Conservation (phyloP, 2,797 vertebrate species). For the Phylloscopus collybita region DNA sequence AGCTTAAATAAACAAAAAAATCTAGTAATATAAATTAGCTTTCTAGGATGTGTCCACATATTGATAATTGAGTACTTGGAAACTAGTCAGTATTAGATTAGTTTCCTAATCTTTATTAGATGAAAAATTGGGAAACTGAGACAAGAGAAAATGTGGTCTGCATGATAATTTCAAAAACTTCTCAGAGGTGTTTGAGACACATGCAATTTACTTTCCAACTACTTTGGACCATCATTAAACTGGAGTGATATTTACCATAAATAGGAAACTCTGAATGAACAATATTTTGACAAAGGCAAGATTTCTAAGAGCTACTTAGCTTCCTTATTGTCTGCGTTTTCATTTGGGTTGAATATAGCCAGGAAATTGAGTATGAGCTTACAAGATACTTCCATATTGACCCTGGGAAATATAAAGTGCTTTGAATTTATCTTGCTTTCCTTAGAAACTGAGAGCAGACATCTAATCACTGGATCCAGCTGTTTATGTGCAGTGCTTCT, state of each 20-base stretch:
- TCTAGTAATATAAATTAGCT: not conserved
- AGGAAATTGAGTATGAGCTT: not conserved
- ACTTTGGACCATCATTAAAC: not conserved
- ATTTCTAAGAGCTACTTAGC: not conserved
- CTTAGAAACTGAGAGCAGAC: not conserved
- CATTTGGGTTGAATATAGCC: not conserved
- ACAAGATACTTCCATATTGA: not conserved
- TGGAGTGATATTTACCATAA: not conserved
- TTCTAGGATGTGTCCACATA: not conserved
- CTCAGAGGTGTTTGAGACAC: not conserved
- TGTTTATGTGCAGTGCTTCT: not conserved
- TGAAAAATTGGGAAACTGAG: not conserved
- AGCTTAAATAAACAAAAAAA: not conserved
- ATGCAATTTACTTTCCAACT: not conserved
- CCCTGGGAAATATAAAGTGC: not conserved
- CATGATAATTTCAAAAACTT: not conserved
- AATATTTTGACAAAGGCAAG: not conserved
- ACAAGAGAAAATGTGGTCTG: not conserved
- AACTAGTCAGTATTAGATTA: too few relatives aligned
- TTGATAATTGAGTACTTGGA: not conserved
- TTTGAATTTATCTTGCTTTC: not conserved
- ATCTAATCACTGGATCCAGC: not conserved
- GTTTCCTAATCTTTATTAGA: not conserved
- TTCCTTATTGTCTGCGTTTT: not conserved
- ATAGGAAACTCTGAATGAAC: not conserved